These are phyloP conservation scores for Oncorhynchus masou DNA, from an alignment of 2,113 vertebrate genomes.

Conservation along the genomic window DNA sequence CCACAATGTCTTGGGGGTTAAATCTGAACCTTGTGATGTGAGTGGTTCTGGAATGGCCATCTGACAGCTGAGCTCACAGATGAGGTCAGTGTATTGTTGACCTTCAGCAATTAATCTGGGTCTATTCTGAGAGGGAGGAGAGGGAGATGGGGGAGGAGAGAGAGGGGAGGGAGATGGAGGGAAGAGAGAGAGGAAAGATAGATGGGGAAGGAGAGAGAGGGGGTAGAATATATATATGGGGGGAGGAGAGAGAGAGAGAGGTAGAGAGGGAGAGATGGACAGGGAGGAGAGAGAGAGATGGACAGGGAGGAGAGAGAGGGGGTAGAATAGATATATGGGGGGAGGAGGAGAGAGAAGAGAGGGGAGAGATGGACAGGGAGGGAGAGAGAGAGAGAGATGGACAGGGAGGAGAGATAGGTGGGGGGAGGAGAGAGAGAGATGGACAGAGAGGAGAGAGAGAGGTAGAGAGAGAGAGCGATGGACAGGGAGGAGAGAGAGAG, in stretches of 20 bases:
- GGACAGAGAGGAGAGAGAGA: too few relatives aligned
- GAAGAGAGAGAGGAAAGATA: constrained; percentile 9
- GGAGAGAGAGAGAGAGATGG: too few relatives aligned
- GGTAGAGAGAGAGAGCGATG: too few relatives aligned
- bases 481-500: too few relatives aligned
- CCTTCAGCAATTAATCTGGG: constrained; percentile 22
- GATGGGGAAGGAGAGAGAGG: constrained; percentile 31
- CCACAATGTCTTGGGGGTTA: background rate
- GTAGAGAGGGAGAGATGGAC: background rate
- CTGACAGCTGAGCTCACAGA: constrained; percentile 32
- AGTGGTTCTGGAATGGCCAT: constrained; percentile 20
- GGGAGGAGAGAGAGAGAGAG: background rate
- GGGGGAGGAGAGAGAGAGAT: too few relatives aligned
- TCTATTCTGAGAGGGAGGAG: constrained; percentile 16
- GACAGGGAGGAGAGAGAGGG: background rate
- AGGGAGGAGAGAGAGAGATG: background rate
- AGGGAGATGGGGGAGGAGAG: background rate
- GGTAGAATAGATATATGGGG: too few relatives aligned
- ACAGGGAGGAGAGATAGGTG: too few relatives aligned
- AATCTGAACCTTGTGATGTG: background rate
- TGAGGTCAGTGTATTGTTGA: constrained; percentile 31
- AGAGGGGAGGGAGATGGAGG: background rate
- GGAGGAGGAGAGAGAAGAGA: background rate
- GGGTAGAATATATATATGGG: constrained; percentile 20
- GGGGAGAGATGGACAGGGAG: background rate